Base-by-base conservation (phyloP, 2,797 vertebrate species). In the Pseudomugil tenellus region DNA sequence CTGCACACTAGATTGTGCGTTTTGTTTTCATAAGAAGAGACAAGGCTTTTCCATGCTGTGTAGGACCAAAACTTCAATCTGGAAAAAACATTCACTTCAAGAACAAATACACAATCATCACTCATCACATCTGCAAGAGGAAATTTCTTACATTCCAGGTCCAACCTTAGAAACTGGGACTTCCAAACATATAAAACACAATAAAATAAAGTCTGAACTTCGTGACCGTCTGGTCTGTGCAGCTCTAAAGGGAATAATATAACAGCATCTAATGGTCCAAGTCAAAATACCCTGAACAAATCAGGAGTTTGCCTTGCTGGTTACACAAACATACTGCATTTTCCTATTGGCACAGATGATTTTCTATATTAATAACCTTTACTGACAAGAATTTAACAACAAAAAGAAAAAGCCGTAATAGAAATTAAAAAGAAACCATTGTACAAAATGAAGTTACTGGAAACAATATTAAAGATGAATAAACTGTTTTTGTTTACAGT, bases 1-100 rank as follows among this genome's bases (percentile, higher is more conserved):
- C 77, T 80, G 86, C 63, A 89, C 83, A 83, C 79, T 82, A 81
- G 71, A 67, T 81, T 90, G 90, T 91, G 88, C 85, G 71, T 43
- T 90, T 86, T 58, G 49, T 60, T 80, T 64, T 43, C 53, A 23
- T 37, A 63, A 82, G 54, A 82, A 65, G 72, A 84, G 76, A 56
- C 46, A 21, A 59, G n/a, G 66, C 54, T 28, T 56, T 71, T 64
- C 34, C 39, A 48, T 48, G 43, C 60, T 19, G 16, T 3, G 9
- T 35, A 63, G 23, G 68, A 55, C 62, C 70, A 9, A 43, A 74
- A 78, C 64, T 56, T 68, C 62, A 81, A 70, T 53, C 76, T 68
- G 74, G 39, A 67, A 29, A 73, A 52, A 56, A 64, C 61, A 70
- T 43, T 82, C 34, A 49, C n/a, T 21, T 67, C 39, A 41, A 48